These are phyloP conservation scores for Spea bombifrons DNA, from an alignment of 2,113 vertebrate genomes.

Conservation along the genomic window DNA sequence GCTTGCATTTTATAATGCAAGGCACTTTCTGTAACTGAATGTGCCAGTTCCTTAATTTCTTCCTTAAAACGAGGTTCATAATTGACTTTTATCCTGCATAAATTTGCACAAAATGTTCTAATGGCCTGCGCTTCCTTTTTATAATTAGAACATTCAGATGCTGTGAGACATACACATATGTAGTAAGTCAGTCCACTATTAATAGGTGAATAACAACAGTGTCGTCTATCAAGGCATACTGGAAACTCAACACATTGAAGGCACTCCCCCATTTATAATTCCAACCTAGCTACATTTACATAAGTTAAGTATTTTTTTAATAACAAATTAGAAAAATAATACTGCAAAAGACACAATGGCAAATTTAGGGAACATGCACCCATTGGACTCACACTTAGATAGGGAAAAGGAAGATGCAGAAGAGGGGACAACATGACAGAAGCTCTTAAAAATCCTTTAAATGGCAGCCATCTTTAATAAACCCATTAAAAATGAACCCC, in stretches of 20 bases:
- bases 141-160: conserved; percentile 51
- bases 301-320: neutral
- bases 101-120: conserved; percentile 49
- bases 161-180: conserved; percentile 3
- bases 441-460: neutral
- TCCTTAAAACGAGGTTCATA: conserved; percentile 47
- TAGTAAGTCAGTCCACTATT: conserved; percentile 35
- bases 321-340: neutral
- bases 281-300: neutral
- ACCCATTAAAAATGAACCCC: neutral
- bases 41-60: conserved; percentile 31
- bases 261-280: conserved; percentile 30
- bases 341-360: conserved; percentile 42
- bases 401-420: conserved; percentile 33
- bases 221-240: conserved; percentile 46
- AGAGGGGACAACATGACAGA: conserved; percentile 9
- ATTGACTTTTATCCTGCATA: conserved; percentile 51
- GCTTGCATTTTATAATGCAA: conserved; percentile 46
- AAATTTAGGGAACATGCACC: conserved; percentile 31
- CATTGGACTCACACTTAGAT: conserved; percentile 23
- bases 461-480: conserved; percentile 43
- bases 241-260: conserved; percentile 35
- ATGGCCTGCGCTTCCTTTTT: conserved; percentile 50
- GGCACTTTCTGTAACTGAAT: conserved; percentile 49
- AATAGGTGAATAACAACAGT: conserved; percentile 47